phyloP scores from a whole-genome alignment of 30 jellyfish, hydroid and myxozoan species.

The Mastigias papua region DNA sequence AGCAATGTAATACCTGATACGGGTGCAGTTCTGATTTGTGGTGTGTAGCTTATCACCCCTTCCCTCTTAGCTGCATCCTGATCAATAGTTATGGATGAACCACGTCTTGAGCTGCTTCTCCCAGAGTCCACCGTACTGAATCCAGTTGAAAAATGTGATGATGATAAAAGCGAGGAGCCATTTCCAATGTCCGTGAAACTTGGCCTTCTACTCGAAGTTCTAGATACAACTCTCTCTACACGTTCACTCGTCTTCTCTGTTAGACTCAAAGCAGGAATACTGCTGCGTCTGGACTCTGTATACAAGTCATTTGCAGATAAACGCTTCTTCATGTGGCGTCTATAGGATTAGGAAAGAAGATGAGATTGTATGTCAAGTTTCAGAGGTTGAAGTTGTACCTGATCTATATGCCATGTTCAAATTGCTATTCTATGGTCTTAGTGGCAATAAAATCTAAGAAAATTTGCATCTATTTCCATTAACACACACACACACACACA shows the following conservation, averaged over 20 bases:
- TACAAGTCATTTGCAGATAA: constrained; percentile 38
- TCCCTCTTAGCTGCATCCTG: constrained; percentile 75
- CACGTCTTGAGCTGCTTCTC: constrained; percentile 71
- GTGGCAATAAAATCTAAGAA: too few relatives aligned
- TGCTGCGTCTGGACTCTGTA: constrained; percentile 51
- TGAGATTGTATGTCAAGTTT: not conserved
- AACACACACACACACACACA: too few relatives aligned
- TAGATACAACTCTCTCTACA: constrained; percentile 21
- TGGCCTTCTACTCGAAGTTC: constrained; percentile 56
- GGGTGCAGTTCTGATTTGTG: constrained; percentile 85
- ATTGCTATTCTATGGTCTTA: too few relatives aligned
- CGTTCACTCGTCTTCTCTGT: constrained; percentile 37
- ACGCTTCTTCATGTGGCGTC: constrained; percentile 49
- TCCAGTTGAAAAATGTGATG: constrained; percentile 30
- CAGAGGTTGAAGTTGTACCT: too few relatives aligned
- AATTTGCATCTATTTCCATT: too few relatives aligned
- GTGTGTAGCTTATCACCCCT: constrained; percentile 80
- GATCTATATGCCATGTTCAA: too few relatives aligned
- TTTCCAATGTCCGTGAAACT: constrained; percentile 64
- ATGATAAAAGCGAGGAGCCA: constrained; percentile 54
- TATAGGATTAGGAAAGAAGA: not conserved
- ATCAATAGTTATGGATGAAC: constrained; percentile 67
- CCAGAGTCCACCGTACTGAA: constrained; percentile 32
- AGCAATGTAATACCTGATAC: constrained; percentile 61
- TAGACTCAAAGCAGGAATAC: constrained; percentile 44